Conservation (phyloP, 2,113 vertebrate genomes). For the Oncorhynchus kisutch region DNA sequence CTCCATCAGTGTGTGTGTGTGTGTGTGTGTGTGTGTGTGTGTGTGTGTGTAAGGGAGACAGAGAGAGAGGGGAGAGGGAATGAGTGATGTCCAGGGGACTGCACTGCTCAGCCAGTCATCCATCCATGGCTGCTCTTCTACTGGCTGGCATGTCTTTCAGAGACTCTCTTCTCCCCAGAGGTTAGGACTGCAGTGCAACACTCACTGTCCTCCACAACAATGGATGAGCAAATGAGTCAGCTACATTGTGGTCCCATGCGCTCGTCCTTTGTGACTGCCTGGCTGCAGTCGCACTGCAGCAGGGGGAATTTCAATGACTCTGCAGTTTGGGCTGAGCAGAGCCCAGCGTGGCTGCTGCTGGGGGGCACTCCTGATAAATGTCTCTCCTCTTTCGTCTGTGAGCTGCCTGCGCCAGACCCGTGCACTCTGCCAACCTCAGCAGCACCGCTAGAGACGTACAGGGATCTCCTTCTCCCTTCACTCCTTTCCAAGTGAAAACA, state of each 20-base stretch:
- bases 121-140: background rate
- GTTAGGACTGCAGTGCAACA: no score
- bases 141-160: slow-evolving; percentile 20
- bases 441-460: no score
- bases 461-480: no score
- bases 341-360: background rate
- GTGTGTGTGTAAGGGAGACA: background rate
- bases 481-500: no score
- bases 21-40: no score
- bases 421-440: no score
- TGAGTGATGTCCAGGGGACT: background rate
- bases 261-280: no score
- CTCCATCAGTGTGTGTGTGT: no score
- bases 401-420: no score
- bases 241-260: no score
- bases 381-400: background rate
- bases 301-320: slow-evolving; percentile 54
- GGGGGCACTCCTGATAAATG: slow-evolving; percentile 28
- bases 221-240: slow-evolving; percentile 5
- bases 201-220: slow-evolving; percentile 30
- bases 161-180: no score
- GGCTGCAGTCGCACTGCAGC: slow-evolving; percentile 48
- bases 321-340: slow-evolving; percentile 32
- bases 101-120: background rate
- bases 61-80: background rate